Evolutionary conservation across 2,797 vertebrate species (phyloP).

Genomic region (Enteromius fasciolatus): DNA sequence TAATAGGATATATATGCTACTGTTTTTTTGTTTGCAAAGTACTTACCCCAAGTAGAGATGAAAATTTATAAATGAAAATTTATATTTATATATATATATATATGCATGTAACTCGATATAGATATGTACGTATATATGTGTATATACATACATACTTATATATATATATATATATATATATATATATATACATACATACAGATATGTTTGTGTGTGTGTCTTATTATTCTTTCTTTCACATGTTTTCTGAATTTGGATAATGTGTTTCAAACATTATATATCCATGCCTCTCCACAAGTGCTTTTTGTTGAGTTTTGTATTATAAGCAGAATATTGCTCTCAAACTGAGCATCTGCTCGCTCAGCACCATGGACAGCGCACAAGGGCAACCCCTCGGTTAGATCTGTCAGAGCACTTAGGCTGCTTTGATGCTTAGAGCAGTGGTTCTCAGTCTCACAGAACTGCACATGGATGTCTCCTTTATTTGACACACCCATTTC

Average conservation of each 20-base stretch:
- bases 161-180: too few species aligned
- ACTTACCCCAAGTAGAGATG: too few species aligned
- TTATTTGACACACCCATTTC: neutral
- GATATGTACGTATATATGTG: too few species aligned
- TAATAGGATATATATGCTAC: too few species aligned
- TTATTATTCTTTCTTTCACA: too few species aligned
- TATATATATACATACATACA: too few species aligned
- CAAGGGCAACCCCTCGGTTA: neutral
- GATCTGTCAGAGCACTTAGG: neutral
- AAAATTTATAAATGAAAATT: too few species aligned
- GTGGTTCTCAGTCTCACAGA: neutral
- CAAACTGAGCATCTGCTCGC: neutral
- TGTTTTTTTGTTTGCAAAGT: too few species aligned
- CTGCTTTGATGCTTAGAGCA: slow-evolving; percentile 17
- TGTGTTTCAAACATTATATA: neutral
- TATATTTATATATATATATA: too few species aligned
- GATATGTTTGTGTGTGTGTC: too few species aligned
- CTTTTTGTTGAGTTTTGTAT: neutral
- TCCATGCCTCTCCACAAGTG: neutral
- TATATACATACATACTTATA: too few species aligned
- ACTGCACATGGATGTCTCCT: neutral
- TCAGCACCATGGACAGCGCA: slow-evolving; percentile 72
- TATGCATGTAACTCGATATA: too few species aligned
- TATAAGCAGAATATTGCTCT: neutral
- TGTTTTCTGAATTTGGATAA: neutral